Conservation (phyloP, 1,140 invertebrate species). For the Agrypnia vestita region DNA sequence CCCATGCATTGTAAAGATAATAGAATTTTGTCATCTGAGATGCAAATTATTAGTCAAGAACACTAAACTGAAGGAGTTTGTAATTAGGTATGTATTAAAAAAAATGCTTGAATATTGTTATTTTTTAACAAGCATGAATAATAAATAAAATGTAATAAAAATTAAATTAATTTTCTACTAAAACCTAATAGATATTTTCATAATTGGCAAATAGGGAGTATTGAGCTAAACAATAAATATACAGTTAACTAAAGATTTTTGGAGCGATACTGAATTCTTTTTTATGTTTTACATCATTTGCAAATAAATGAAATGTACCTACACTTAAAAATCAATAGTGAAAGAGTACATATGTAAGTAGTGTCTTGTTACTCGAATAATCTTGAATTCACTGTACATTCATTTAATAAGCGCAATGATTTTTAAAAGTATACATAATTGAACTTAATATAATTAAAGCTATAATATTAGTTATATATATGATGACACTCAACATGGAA, state of each 20-base stretch:
- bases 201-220: conserved; percentile 47
- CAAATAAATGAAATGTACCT: not conserved
- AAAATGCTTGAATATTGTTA: too few relatives aligned
- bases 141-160: not conserved
- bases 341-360: not conserved
- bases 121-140: too few relatives aligned
- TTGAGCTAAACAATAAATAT: conserved; percentile 36
- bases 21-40: too few relatives aligned
- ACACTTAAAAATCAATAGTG: not conserved
- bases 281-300: not conserved
- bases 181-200: conserved; percentile 20
- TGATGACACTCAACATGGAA: too few relatives aligned
- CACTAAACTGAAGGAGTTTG: too few relatives aligned
- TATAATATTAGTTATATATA: too few relatives aligned
- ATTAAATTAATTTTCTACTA: conserved; percentile 4
- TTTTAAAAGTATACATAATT: conserved; percentile 2
- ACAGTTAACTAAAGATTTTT: not conserved
- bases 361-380: conserved; percentile 5
- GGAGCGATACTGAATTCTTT: not conserved
- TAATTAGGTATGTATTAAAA: too few relatives aligned
- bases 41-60: too few relatives aligned
- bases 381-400: conserved; percentile 32
- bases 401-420: not conserved
- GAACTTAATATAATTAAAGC: not conserved
- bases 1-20: too few relatives aligned